Percentiles rank a stretch among this genome's conserved stretches.
Evolutionary conservation across 1,140 invertebrate genomes (phyloP).

Genomic region (Drosophila pseudoananassae): DNA sequence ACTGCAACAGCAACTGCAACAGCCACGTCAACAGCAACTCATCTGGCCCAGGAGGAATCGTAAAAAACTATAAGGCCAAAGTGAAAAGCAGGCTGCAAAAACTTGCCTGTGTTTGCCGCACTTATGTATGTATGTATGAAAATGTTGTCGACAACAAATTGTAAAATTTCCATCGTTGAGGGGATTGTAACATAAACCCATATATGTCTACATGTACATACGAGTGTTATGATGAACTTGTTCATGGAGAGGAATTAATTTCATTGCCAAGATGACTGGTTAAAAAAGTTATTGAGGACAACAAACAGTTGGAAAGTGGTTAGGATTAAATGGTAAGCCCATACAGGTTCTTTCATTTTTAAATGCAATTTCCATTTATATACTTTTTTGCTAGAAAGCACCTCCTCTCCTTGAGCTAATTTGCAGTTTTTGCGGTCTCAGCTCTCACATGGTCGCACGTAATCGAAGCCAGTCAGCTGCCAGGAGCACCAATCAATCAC

Average conservation of each 20-base stretch:
- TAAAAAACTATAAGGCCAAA: constrained; percentile 37
- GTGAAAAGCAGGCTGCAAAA: constrained; percentile 34
- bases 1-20: constrained; percentile 2
- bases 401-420: constrained; percentile 33
- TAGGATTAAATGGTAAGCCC: neutral
- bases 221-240: neutral
- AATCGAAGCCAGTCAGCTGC: constrained; percentile 46
- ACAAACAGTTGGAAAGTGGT: neutral
- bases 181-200: constrained; percentile 12
- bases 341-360: neutral
- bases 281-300: neutral
- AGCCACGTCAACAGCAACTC: constrained; percentile 30
- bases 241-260: neutral
- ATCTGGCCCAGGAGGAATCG: constrained; percentile 42
- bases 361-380: neutral
- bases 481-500: constrained; percentile 64
- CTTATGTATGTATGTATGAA: constrained; percentile 44
- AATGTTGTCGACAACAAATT: constrained; percentile 52
- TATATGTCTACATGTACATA: neutral
- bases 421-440: constrained; percentile 50
- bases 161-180: constrained; percentile 43
- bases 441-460: constrained; percentile 52
- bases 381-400: neutral
- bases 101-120: constrained; percentile 26
- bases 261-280: constrained; percentile 2